phyloP scores from a whole-genome alignment of 2,113 vertebrate species.

The Tachuris rubrigastra region DNA sequence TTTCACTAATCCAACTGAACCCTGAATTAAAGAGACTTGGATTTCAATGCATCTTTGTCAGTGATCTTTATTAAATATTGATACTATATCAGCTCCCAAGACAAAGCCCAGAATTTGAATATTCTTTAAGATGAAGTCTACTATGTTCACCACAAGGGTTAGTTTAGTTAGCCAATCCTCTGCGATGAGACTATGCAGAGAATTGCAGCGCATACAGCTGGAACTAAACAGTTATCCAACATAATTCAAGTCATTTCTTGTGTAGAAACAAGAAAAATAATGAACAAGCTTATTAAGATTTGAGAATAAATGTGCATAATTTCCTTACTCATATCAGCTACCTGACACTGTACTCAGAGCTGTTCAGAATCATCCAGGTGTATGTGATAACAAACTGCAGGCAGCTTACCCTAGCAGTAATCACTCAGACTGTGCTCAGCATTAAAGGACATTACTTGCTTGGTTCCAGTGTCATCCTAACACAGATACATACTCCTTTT shows the following conservation, averaged over 20 bases:
- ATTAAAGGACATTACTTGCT: background rate
- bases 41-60: conserved; percentile 30
- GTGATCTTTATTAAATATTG: conserved; percentile 20
- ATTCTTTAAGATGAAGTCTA: background rate
- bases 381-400: background rate
- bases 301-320: background rate
- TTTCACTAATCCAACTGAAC: background rate
- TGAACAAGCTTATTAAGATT: background rate
- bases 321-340: background rate
- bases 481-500: background rate
- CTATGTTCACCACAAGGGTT: background rate
- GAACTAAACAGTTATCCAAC: background rate
- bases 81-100: background rate
- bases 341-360: rapidly evolving
- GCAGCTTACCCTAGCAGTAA: background rate
- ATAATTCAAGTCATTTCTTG: background rate
- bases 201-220: rapidly evolving
- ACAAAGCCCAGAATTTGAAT: background rate
- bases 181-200: background rate
- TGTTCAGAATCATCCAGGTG: background rate
- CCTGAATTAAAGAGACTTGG: background rate
- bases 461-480: background rate
- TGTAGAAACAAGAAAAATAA: background rate
- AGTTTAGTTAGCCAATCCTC: background rate
- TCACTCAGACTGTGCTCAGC: background rate